Percentiles rank a stretch among this genome's conserved stretches.
These are phyloP conservation scores for Alexandromys fortis DNA, from an alignment of 2,113 vertebrate species.

Conservation along the genomic window DNA sequence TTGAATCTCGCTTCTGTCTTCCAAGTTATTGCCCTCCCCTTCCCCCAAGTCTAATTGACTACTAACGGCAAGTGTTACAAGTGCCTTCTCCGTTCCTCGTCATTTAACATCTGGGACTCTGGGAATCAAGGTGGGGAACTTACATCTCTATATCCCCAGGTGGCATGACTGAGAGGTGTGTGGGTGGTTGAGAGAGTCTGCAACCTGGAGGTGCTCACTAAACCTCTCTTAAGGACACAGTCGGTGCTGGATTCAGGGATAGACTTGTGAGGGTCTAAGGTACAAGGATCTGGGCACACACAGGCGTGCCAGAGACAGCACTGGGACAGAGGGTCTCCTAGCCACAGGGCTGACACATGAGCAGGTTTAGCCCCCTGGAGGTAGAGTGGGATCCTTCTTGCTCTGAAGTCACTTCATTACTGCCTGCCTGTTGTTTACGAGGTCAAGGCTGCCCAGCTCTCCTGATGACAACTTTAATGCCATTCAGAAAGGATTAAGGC, in stretches of 20 bases:
- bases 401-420: background rate
- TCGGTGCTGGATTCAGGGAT: background rate
- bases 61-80: slow-evolving; percentile 56
- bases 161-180: background rate
- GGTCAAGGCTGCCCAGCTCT: background rate
- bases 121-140: slow-evolving; percentile 7
- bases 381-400: background rate
- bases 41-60: slow-evolving; percentile 37
- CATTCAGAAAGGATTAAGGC: slow-evolving; percentile 80
- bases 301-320: background rate
- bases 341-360: background rate
- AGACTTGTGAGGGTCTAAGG: background rate
- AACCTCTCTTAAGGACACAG: background rate
- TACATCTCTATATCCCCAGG: slow-evolving; percentile 36
- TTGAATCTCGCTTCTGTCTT: slow-evolving; percentile 49
- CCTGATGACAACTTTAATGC: slow-evolving; percentile 70
- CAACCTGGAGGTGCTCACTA: background rate
- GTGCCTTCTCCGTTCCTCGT: slow-evolving; percentile 48
- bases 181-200: slow-evolving; percentile 33
- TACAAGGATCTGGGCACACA: background rate
- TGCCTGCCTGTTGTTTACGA: slow-evolving; percentile 48
- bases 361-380: background rate
- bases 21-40: slow-evolving; percentile 29
- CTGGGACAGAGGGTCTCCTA: background rate
- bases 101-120: slow-evolving; percentile 73